Evolutionary conservation across 2,797 vertebrate species (phyloP), one percentile per base, ranked within the genome.

Genomic region (Triplophysa bombifrons): DNA sequence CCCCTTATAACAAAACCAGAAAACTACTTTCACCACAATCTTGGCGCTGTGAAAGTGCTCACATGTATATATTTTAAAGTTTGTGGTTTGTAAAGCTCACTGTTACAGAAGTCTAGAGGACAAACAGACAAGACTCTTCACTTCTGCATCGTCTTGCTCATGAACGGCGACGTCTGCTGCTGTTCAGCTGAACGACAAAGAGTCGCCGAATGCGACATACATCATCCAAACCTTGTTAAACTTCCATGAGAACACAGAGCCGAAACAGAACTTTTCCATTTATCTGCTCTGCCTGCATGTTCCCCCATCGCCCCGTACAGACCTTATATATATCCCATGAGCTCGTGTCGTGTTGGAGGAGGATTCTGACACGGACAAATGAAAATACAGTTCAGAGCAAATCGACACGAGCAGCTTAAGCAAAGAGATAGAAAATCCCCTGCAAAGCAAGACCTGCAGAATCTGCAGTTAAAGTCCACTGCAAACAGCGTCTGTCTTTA

Each of bases 241-340:
- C 44, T 66, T 73, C 53, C 53, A 73, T 41, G 61, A 80, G 46
- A 14, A 74, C 27, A 51, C 3, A 4, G n/a, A n/a, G 30, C 67
- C 53, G 60, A 60, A 80, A 67, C 63, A 68, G 55, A 48, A 58
- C 46, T 76, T 72, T 80, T 50, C 50, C 58, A 69, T 82, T 74
- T 48, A 38, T 25, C 61, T 22, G 30, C 48, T 78, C 48, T 58
- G 70, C 38, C 53, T 56, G 53, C n/a, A 76, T 72, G 48, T 25
- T 46, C 41, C 48, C 48, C n/a, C 71, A 38, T 30, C 66, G 66
- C 7, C 9, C 64, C n/a, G 50, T 71, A 25, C 74, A 16, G 30
- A 27, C 20, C 56, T 74, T 20, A 65, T 80, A 34, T 56, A 65
- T 74, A 63, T 74, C 19, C 55, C 72, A 79, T 79, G 69, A 80